Evolutionary conservation across 2,797 vertebrate species (phyloP).

Genomic region (Eutrigla gurnardus): DNA sequence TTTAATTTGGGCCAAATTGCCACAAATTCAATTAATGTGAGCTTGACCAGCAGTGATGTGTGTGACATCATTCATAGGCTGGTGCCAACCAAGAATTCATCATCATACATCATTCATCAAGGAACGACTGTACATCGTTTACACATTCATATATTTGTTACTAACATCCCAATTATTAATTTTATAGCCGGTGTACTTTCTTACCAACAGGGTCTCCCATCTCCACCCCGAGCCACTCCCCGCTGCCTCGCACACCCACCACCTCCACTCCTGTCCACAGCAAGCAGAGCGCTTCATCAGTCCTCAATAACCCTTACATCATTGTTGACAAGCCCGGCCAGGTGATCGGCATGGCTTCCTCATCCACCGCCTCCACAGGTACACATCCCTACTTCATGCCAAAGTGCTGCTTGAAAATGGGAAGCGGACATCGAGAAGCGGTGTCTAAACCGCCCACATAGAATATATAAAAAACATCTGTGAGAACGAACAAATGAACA

Average conservation of each 20-base stretch:
- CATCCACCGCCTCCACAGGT: conserved; percentile 82
- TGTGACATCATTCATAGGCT: neutral
- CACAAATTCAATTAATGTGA: neutral
- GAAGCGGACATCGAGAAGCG: conserved; percentile 42
- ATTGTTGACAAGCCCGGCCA: conserved; percentile 94
- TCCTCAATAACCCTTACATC: conserved; percentile 90
- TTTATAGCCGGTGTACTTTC: neutral
- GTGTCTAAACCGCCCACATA: conserved; percentile 52
- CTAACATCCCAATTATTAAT: neutral
- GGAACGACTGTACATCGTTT: neutral
- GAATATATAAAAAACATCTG: conserved; percentile 39
- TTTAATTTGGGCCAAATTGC: neutral
- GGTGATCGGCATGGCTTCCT: conserved; percentile 85
- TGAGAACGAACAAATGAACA: conserved; percentile 28
- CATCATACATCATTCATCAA: neutral
- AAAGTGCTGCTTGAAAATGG: conserved; percentile 38
- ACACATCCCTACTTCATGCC: conserved; percentile 42
- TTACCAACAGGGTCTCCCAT: conserved; percentile 92
- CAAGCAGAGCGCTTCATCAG: conserved; percentile 91
- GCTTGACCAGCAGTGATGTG: neutral
- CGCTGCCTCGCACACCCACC: conserved; percentile 90
- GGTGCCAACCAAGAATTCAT: neutral
- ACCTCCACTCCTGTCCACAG: conserved; percentile 91
- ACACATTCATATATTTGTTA: neutral
- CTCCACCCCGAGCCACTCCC: conserved; percentile 96